Conservation (phyloP, 2,888 invertebrate species). For the Eristalinus sepulchralis region DNA sequence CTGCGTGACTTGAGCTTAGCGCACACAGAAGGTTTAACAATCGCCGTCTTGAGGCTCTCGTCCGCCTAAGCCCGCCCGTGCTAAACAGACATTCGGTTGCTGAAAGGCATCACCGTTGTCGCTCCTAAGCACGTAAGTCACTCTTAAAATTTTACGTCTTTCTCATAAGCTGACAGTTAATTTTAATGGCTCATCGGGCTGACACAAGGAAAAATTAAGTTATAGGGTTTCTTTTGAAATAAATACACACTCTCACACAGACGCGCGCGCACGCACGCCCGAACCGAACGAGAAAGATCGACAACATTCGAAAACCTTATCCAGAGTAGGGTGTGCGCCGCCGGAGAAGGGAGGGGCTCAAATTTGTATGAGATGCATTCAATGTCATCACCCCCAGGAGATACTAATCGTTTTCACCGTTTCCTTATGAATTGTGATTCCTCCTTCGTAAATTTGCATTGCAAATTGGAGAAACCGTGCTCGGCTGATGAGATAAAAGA, state of each 20-base stretch:
- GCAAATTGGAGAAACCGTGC: conserved; percentile 48
- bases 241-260: background rate
- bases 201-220: background rate
- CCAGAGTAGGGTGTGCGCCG: too few relatives aligned
- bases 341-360: background rate
- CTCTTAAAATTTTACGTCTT: background rate
- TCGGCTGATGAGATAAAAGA: background rate
- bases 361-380: conserved; percentile 21
- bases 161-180: background rate
- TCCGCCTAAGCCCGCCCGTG: background rate
- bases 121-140: background rate
- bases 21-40: too few relatives aligned
- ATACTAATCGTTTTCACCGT: conserved; percentile 16
- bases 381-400: conserved; percentile 31
- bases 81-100: background rate
- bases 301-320: background rate
- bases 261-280: background rate
- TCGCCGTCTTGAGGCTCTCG: background rate
- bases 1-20: background rate
- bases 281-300: background rate
- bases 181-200: background rate
- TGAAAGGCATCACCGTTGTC: background rate
- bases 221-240: background rate
- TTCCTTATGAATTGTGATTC: conserved; percentile 42
- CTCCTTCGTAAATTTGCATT: conserved; percentile 49